Base-by-base conservation (phyloP, 2,797 vertebrate genomes). In the Pelodytes ibericus region DNA sequence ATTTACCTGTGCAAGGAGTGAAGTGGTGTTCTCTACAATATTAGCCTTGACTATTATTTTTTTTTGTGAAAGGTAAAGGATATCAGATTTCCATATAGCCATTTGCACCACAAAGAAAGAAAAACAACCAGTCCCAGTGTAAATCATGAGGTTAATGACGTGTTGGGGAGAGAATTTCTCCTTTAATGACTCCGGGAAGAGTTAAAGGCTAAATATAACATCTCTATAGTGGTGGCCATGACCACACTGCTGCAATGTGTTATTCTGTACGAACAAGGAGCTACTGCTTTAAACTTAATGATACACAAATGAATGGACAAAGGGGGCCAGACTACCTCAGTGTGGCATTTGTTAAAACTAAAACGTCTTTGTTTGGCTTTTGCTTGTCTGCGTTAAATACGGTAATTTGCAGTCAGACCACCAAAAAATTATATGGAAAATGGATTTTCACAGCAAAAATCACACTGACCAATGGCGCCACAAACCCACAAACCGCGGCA, bases 341-440 rank as follows among this genome's bases (percentile, higher is more conserved):
- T 20, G 20, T 31, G 22, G 39, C 24, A n/a, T 62, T 62, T 33
- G 60, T 18, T 10, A 20, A 62, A 62, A 36, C 60, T 62, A 41
- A 8, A 59, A 59, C 33, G 53, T 44, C 53, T 66, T 41, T 66
- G 49, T 75, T 68, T 47, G 56, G 36, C 22, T 75, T 31, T 36
- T 59, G 72, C 67, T 49, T 74, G 36, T 66, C 26, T 60, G 27
- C 25, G 36, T 39, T 68, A 60, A 68, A 60, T 60, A 33, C 7
- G 22, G 63, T 24, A 60, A 61, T 67, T 67, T 68, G 56, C 63
- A 49, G 25, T 26, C 27, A 68, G 73, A 68, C 73, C 73, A 75
- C 73, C 64, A 68, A 75, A 75, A 60, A 56, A 75, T 75, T 60
- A 60, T 61, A 75, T 22, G 64, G 73, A 75, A 75, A 74, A 74